Base-by-base conservation (phyloP, 2,888 invertebrate species). In the Tipula helvola region DNA sequence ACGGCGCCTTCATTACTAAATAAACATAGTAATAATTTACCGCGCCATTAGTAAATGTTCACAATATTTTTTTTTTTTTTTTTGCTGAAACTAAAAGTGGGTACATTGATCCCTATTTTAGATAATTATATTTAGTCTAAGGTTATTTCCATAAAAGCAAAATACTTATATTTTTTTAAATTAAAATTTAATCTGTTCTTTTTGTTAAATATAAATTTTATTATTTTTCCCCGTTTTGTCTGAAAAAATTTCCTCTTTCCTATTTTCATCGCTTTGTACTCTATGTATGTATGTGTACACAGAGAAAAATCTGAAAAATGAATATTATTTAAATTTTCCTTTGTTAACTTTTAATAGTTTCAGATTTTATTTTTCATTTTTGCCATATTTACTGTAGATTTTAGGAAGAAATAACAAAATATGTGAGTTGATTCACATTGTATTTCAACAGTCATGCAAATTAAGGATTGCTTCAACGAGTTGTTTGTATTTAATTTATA, bases 341-440 rank as follows among this genome's bases (percentile, higher is more conserved):
- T 71, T 71, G 71, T 71, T 71, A 71, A 71, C 71, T 71, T 71
- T 71, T 71, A 71, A 71, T 71, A 71, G 71, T 71, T 71, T 71
- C 71, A 28, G 71, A 52, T 52, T 16, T 52, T 52, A 28, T 71
- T 28, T 71, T 18, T 71, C 28, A 28, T 8, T 71, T 28, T 71
- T 71, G 71, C 28, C 71, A 71, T 71, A 71, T 71, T 71, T 71
- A 71, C 71, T 71, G 71, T 28, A 71, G 1, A 71, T 71, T 71
- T 71, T 71, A 28, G 18, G 71, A n/a, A 71, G 12, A 8, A n/a
- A 57, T 16, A 57, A 57, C 10, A 71, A 57, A 18, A 71, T 71
- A n/a, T 71, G 71, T 28, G 28, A 71, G 71, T 71, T 28, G 71
- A 71, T 71, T 71, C 71, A 28, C 71, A 71, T 71, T 71, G 28